phyloP scores from a whole-genome alignment of 2,888 invertebrate genomes.

The Thymelicus sylvestris region DNA sequence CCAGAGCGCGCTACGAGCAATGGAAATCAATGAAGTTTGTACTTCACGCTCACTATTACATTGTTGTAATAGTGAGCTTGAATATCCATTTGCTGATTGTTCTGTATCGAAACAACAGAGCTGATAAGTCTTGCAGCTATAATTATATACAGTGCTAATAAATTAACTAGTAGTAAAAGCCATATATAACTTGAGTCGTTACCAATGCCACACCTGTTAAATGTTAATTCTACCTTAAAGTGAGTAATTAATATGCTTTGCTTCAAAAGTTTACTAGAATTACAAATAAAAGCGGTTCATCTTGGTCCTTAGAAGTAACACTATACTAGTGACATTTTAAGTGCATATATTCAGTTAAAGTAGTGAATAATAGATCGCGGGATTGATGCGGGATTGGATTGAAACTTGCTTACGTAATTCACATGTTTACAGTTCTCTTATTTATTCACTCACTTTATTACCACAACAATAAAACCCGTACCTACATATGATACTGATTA shows the following conservation, averaged over 20 bases:
- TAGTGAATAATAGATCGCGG: conserved; percentile 34
- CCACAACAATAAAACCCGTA: too few relatives aligned
- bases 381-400: too few relatives aligned
- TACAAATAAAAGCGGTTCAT: too few relatives aligned
- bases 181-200: not conserved
- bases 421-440: too few relatives aligned
- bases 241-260: not conserved
- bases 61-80: not conserved
- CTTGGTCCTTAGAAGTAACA: too few relatives aligned
- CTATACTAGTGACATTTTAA: too few relatives aligned
- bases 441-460: too few relatives aligned
- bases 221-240: not conserved
- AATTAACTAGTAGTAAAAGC: not conserved
- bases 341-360: too few relatives aligned
- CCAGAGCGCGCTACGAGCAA: not conserved
- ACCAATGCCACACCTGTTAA: not conserved
- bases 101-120: not conserved
- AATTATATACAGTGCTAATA: not conserved
- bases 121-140: not conserved
- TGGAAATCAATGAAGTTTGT: not conserved
- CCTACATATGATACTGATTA: too few relatives aligned
- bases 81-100: conserved; percentile 12
- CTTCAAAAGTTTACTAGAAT: not conserved
- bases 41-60: too few relatives aligned
- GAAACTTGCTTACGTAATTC: too few relatives aligned